A percentile compares a stretch with the other conserved stretches of the same genome.
Conservation (phyloP, 2,888 invertebrate genomes). For the Nephrotoma appendiculata region DNA sequence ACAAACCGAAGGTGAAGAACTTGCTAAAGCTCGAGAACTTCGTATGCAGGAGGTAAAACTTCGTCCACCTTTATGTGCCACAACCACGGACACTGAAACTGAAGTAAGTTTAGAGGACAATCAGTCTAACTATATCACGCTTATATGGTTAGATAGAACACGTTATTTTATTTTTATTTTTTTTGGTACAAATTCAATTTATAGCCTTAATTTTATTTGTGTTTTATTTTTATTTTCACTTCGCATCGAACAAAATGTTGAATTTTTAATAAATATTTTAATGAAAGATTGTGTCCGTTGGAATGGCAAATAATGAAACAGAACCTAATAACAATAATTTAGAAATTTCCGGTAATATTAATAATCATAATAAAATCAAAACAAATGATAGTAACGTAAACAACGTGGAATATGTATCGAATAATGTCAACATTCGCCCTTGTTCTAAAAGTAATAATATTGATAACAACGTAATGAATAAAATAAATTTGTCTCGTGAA, state of each 20-base stretch:
- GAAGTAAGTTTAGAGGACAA: slow-evolving; percentile 40
- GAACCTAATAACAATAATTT: not conserved
- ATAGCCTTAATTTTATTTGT: not conserved
- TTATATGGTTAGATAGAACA: not conserved
- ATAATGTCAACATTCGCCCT: not conserved
- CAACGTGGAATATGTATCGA: slow-evolving; percentile 5
- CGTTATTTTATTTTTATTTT: not conserved
- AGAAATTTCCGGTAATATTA: not conserved
- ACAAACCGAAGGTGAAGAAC: slow-evolving; percentile 53
- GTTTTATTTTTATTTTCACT: not conserved
- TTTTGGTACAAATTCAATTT: not conserved
- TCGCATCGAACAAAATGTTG: not conserved
- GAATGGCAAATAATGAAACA: slow-evolving; percentile 9
- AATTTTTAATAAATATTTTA: not conserved
- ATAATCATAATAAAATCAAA: slow-evolving; percentile 10
- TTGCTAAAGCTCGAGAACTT: slow-evolving; percentile 45
- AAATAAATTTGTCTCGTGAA: slow-evolving; percentile 14
- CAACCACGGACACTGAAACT: slow-evolving; percentile 52
- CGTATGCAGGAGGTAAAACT: slow-evolving; percentile 53
- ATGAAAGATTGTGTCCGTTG: slow-evolving; percentile 14
- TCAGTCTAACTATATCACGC: not conserved
- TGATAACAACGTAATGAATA: slow-evolving; percentile 3
- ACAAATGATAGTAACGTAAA: slow-evolving; percentile 9
- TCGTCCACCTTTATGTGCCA: slow-evolving; percentile 42
- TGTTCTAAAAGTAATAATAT: slow-evolving; percentile 2